These are phyloP conservation scores for Chrysopa pallens DNA, from an alignment of 1,140 invertebrate species.

Conservation along the genomic window DNA sequence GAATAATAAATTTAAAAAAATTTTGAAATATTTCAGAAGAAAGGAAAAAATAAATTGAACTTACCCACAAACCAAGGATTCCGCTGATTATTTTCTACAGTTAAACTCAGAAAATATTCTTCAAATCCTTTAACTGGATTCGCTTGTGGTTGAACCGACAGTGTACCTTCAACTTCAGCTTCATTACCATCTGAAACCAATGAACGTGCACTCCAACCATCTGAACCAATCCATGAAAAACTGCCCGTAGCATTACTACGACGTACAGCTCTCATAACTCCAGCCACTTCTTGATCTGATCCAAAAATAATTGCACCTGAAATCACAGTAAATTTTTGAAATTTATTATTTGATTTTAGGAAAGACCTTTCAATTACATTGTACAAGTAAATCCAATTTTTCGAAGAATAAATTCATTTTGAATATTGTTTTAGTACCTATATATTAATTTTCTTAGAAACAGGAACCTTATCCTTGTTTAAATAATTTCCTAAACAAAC, in stretches of 20 bases:
- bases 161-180: conserved; percentile 72
- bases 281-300: conserved; percentile 90
- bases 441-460: too few relatives aligned
- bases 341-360: too few relatives aligned
- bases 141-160: conserved; percentile 79
- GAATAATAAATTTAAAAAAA: too few relatives aligned
- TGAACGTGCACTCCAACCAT: conserved; percentile 77
- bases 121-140: conserved; percentile 74
- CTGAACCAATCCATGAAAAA: conserved; percentile 90
- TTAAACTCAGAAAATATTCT: conserved; percentile 72
- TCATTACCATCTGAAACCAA: conserved; percentile 81
- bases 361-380: too few relatives aligned
- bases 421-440: too few relatives aligned
- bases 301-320: conserved; percentile 89
- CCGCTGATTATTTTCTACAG: conserved; percentile 67
- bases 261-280: conserved; percentile 77
- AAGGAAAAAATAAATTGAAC: too few relatives aligned
- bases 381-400: too few relatives aligned
- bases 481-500: too few relatives aligned
- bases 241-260: conserved; percentile 71
- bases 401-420: too few relatives aligned
- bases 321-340: too few relatives aligned
- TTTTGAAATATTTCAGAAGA: too few relatives aligned
- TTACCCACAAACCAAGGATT: conserved; percentile 90
- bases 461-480: too few relatives aligned